Conservation (phyloP, 2,797 vertebrate genomes). For the Heteromormyrus szaboi region DNA sequence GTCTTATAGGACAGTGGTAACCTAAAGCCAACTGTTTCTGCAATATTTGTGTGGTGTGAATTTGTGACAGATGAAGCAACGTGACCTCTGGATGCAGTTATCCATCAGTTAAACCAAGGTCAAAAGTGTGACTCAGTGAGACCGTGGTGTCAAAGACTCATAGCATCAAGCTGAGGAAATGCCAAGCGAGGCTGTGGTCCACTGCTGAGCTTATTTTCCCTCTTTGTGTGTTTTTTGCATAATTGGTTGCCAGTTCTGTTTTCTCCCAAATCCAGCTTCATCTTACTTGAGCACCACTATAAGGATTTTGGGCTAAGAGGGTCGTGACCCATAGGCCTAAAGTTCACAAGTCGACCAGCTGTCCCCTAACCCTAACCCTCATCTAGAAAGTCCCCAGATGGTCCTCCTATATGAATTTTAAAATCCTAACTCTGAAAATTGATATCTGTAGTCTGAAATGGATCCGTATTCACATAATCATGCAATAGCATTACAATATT, state of each 20-base stretch:
- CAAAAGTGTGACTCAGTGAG: background rate
- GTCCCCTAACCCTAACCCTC: background rate
- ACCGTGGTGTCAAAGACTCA: background rate
- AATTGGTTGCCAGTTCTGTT: background rate
- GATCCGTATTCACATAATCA: background rate
- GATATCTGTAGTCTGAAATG: background rate
- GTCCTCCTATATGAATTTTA: background rate
- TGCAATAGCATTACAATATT: background rate
- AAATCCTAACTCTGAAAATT: background rate
- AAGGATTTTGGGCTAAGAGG: background rate
- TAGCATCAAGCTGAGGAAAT: background rate
- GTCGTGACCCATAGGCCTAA: background rate
- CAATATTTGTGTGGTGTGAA: background rate
- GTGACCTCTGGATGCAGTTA: background rate
- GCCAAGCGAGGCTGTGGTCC: background rate
- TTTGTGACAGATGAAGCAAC: background rate
- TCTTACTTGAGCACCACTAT: background rate
- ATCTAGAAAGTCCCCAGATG: background rate
- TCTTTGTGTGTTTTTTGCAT: background rate
- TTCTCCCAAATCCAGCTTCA: background rate
- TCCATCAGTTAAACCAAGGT: constrained; percentile 18
- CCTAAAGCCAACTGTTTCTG: background rate
- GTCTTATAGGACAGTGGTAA: background rate
- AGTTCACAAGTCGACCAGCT: constrained; percentile 15
- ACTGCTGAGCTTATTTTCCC: background rate